phyloP scores from a whole-genome alignment of 2,888 invertebrate genomes.

The Cataglyphis livida region DNA sequence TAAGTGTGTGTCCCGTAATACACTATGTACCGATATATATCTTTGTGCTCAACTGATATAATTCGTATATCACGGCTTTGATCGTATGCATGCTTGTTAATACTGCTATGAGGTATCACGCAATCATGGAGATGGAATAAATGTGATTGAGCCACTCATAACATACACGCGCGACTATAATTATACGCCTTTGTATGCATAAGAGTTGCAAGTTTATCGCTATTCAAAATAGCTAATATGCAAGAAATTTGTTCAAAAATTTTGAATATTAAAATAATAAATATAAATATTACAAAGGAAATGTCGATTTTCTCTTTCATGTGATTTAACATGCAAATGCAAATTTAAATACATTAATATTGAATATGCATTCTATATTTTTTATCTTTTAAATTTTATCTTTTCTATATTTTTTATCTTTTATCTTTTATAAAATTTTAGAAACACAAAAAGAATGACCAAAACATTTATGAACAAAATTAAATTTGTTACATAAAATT shows the following conservation, averaged over 20 bases:
- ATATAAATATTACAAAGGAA: not conserved
- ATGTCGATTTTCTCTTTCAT: not conserved
- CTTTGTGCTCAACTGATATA: conserved; percentile 45
- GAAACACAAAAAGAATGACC: not conserved
- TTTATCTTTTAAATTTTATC: not conserved
- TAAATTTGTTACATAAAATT: not conserved
- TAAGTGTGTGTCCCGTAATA: conserved; percentile 29
- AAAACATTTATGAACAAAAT: not conserved
- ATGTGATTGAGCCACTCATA: conserved; percentile 46
- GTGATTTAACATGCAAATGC: not conserved
- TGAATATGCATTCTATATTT: conserved; percentile 1
- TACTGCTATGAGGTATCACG: conserved; percentile 43
- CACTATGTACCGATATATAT: not conserved
- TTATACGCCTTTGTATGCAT: conserved; percentile 37
- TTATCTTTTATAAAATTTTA: not conserved
- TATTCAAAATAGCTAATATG: conserved; percentile 33
- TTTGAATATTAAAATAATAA: not conserved
- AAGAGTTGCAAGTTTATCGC: conserved; percentile 20
- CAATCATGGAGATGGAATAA: conserved; percentile 46
- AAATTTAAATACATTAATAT: not conserved
- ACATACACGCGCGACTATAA: conserved; percentile 32
- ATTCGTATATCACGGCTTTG: conserved; percentile 45
- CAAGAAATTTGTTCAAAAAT: conserved; percentile 14
- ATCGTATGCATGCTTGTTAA: conserved; percentile 42
- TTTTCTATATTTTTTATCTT: not conserved